Evolutionary conservation across 2,888 invertebrate species (phyloP).

Genomic region (Apamea sordens): DNA sequence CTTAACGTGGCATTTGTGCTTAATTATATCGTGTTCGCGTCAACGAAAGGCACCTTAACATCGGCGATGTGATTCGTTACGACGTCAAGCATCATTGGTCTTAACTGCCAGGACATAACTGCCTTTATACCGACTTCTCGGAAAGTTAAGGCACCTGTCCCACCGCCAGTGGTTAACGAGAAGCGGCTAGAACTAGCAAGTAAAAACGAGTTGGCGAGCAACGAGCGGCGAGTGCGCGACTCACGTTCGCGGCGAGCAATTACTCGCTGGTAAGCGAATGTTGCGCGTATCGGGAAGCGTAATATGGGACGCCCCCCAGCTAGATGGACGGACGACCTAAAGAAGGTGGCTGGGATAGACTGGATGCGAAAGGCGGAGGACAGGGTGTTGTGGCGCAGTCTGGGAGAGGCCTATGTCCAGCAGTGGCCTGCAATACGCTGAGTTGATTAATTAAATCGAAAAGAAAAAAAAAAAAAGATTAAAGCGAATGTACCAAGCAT

Average conservation of each 20-base stretch:
- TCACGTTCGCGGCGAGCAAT: neutral
- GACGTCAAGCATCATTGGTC: constrained; percentile 50
- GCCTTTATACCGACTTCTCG: neutral
- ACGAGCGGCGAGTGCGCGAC: neutral
- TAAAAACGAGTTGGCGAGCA: neutral
- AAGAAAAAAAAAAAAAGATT: too few relatives aligned
- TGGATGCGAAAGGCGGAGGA: too few relatives aligned
- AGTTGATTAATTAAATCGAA: too few relatives aligned
- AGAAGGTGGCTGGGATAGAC: too few relatives aligned
- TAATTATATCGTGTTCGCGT: constrained; percentile 49
- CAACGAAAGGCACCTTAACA: constrained; percentile 49
- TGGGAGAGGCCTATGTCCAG: too few relatives aligned
- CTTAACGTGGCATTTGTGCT: constrained; percentile 36
- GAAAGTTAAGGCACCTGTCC: neutral
- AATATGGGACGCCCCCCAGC: too few relatives aligned
- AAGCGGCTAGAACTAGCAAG: neutral
- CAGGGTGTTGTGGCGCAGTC: too few relatives aligned
- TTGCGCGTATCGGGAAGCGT: too few relatives aligned
- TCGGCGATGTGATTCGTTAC: constrained; percentile 50
- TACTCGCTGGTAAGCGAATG: neutral
- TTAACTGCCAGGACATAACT: constrained; percentile 36
- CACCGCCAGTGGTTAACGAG: neutral
- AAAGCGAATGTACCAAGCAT: neutral
- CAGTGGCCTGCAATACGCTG: too few relatives aligned
- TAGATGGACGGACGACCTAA: too few relatives aligned